Evolutionary conservation across 1,140 invertebrate species (phyloP).

Genomic region (Carposina sasakii): DNA sequence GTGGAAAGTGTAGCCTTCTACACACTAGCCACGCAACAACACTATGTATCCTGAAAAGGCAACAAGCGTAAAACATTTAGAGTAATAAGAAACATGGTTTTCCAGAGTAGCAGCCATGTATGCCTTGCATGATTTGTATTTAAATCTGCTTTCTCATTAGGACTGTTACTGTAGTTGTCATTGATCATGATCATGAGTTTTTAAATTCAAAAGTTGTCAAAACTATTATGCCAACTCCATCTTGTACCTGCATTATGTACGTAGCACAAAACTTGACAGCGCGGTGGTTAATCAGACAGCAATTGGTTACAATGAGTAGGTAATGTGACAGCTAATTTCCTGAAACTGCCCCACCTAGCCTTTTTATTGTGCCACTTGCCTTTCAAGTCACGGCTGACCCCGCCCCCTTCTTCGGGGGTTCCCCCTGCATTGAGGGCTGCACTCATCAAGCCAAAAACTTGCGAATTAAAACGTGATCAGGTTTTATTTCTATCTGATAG

Average conservation of each 20-base stretch:
- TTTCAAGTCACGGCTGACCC: constrained; percentile 48
- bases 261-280: constrained; percentile 25
- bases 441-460: constrained; percentile 63
- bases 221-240: too few species aligned
- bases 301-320: constrained; percentile 40
- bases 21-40: too few species aligned
- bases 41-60: too few species aligned
- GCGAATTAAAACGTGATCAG: constrained; percentile 66
- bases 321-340: constrained; percentile 69
- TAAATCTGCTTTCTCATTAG: too few species aligned
- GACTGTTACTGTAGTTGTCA: too few species aligned
- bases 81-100: too few species aligned
- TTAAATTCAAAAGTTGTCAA: too few species aligned
- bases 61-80: too few species aligned
- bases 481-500: constrained; percentile 29
- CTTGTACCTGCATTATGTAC: constrained; percentile 17
- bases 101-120: too few species aligned
- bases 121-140: too few species aligned
- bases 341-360: constrained; percentile 41
- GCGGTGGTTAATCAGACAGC: constrained; percentile 35
- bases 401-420: constrained; percentile 5
- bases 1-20: too few species aligned
- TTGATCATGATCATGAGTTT: too few species aligned
- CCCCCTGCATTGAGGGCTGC: constrained; percentile 29
- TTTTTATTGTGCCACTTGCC: constrained; percentile 51